A percentile compares a stretch with the other conserved stretches of the same genome.
phyloP scores from a whole-genome alignment of 2,113 vertebrate species.

The Picathartes gymnocephalus region DNA sequence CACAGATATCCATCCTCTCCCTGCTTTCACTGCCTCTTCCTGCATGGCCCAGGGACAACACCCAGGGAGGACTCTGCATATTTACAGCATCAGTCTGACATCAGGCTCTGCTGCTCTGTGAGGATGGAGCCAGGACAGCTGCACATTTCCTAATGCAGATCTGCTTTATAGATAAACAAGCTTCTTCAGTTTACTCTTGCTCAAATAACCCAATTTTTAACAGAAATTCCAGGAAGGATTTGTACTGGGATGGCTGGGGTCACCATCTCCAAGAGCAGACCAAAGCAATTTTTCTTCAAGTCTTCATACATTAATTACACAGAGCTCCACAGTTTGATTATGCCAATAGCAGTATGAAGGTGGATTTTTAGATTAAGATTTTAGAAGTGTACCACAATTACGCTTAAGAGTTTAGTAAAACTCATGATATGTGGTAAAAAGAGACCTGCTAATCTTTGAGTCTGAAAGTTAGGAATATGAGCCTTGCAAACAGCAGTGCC shows the following conservation, averaged over 20 bases:
- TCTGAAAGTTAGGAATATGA: neutral
- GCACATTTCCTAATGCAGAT: neutral
- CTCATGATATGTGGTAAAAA: neutral
- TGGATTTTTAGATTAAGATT: neutral
- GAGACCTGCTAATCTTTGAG: neutral
- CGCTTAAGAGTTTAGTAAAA: neutral
- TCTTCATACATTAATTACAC: neutral
- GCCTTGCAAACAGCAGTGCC: neutral
- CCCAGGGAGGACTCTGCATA: accelerated
- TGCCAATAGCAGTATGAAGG: neutral
- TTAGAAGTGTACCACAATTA: neutral
- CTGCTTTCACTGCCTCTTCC: neutral
- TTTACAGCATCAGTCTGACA: neutral
- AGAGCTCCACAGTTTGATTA: neutral
- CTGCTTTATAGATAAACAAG: neutral
- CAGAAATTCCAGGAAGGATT: neutral
- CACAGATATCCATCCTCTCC: neutral
- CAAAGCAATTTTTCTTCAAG: neutral
- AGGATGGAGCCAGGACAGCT: neutral
- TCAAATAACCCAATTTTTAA: neutral
- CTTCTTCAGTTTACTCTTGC: neutral
- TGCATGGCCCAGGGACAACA: neutral
- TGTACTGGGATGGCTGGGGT: neutral
- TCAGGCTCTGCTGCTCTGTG: neutral
- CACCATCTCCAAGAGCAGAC: neutral